Conservation (phyloP, 2,113 vertebrate species). For the Prochilodus magdalenae region DNA sequence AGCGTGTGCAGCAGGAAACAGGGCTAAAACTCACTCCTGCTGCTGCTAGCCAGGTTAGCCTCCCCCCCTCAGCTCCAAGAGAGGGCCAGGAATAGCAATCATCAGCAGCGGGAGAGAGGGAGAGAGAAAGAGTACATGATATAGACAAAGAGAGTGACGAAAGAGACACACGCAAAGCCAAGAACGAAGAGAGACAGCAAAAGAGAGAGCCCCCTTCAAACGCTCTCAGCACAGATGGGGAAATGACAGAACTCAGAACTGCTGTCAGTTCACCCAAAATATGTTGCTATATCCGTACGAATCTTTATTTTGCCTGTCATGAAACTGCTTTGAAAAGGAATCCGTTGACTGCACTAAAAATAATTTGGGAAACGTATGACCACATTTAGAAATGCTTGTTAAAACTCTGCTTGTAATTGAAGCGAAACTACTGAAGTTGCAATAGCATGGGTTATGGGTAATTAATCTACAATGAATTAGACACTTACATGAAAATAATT, state of each 20-base stretch:
- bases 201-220: constrained; percentile 19
- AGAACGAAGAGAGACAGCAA: background rate
- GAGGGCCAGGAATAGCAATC: constrained; percentile 48
- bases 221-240: background rate
- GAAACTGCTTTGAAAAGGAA: constrained; percentile 20
- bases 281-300: background rate
- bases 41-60: constrained; percentile 39
- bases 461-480: constrained; percentile 14
- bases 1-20: constrained; percentile 34
- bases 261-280: constrained; percentile 19
- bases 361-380: background rate
- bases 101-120: constrained; percentile 20
- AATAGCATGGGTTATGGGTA: background rate
- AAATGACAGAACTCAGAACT: constrained; percentile 18
- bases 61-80: constrained; percentile 49
- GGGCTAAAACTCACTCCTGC: constrained; percentile 38
- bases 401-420: constrained; percentile 27
- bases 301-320: background rate
- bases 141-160: background rate
- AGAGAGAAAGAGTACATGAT: background rate
- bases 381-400: constrained; percentile 17
- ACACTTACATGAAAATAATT: background rate
- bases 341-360: constrained; percentile 38
- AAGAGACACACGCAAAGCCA: background rate
- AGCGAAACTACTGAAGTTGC: constrained; percentile 10